phyloP scores from a whole-genome alignment of 2,888 invertebrate species.

The Ormyrus pomaceus region DNA sequence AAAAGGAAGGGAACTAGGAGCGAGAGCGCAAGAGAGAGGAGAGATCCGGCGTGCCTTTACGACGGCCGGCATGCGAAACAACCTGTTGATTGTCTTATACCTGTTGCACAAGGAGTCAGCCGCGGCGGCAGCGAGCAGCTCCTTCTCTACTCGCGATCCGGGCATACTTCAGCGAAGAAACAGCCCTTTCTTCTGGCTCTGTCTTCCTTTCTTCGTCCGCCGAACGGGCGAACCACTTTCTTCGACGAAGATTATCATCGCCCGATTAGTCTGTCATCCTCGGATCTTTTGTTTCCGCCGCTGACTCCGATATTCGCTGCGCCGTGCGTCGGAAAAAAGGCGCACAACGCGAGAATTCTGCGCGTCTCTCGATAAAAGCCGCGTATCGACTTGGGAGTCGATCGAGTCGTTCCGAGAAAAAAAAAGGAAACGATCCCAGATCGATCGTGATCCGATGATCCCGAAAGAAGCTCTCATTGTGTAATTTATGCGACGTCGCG shows the following conservation, averaged over 20 bases:
- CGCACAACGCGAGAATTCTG: not conserved
- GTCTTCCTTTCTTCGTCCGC: not conserved
- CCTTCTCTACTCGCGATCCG: conserved; percentile 63
- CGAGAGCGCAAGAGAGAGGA: conserved; percentile 40
- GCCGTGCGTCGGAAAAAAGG: too few relatives aligned
- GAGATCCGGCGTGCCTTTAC: conserved; percentile 59
- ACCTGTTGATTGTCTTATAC: conserved; percentile 72
- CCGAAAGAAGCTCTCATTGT: conserved; percentile 15
- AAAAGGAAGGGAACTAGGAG: conserved; percentile 41
- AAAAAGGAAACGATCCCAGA: conserved; percentile 45
- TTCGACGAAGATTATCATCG: too few relatives aligned
- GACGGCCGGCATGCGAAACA: conserved; percentile 70
- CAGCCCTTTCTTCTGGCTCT: conserved; percentile 46
- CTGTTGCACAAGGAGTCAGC: conserved; percentile 64
- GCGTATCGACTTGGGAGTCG: not conserved
- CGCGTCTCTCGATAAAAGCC: not conserved
- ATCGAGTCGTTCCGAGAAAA: conserved; percentile 32
- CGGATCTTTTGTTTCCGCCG: not conserved
- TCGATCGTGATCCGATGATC: conserved; percentile 36
- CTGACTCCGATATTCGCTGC: not conserved
- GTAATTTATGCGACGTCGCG: conserved; percentile 44
- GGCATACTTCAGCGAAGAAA: conserved; percentile 59
- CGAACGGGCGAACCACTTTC: too few relatives aligned
- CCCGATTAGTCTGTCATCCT: not conserved
- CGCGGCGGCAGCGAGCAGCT: conserved; percentile 37